Base-by-base conservation (phyloP, 2,888 invertebrate species). In the Tribolium freemani region DNA sequence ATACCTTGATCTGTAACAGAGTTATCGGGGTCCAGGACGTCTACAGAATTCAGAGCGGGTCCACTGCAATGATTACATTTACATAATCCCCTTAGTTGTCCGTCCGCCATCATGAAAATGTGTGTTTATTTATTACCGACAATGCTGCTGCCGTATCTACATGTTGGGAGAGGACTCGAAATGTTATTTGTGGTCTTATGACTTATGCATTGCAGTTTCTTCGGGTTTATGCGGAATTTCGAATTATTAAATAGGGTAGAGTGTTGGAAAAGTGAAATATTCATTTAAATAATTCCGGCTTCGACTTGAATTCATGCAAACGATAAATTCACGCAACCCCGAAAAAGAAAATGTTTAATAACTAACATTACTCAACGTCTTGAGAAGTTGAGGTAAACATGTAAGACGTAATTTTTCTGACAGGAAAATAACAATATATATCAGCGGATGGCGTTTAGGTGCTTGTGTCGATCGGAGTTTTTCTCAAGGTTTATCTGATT, bases 1-100 rank as follows among this genome's bases (percentile, higher is more conserved):
- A 76, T 78, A 77, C 79, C 78, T 80, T 81, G 79, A 81, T 81
- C 79, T 79, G 77, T 81, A 82, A 82, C 80, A 78, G 74, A 80
- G 80, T 83, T 83, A 82, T 81, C 81, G 76, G 77, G 79, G 80
- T 79, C 75, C 76, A 77, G 76, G 78, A 78, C 79, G 80, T 77
- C 77, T 80, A 76, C 78, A 76, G 79, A 80, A 80, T 80, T 76
- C 77, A 77, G 77, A 78, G 76, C 77, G 75, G 79, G 79, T 81
- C 80, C 83, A 80, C 80, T 81, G 82, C 81, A 83, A 84, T 84
- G 83, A 84, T 84, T 84, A 82, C 84, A 84, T 84, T 84, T 84
- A 79, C 84, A 84, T 84, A 84, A 84, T 84, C 82, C 82, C 81
- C 79, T 82, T 81, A 82, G 83, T 77, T 71, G 71, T 70, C 75